These are phyloP conservation scores for Neolamprologus modestus DNA, from an alignment of 2,113 vertebrate species.

Conservation along the genomic window DNA sequence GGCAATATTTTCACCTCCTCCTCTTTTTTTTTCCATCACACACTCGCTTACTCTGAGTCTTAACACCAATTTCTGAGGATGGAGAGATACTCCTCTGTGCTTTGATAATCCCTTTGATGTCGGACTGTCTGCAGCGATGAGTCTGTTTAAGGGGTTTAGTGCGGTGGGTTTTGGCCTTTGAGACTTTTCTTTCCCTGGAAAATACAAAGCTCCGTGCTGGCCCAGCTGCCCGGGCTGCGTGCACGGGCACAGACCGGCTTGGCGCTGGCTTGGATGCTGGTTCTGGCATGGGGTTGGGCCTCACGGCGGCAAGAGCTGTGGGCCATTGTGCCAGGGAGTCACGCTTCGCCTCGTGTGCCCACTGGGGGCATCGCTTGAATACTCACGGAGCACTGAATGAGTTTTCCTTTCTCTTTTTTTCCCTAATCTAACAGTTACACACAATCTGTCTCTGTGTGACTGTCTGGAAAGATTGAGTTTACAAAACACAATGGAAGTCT, in stretches of 20 bases:
- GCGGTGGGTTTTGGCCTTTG: constrained; percentile 25
- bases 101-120: constrained; percentile 62
- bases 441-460: constrained; percentile 51
- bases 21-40: constrained; percentile 12
- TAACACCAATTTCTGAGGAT: constrained; percentile 25
- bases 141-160: constrained; percentile 61
- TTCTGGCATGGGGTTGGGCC: constrained; percentile 29
- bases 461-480: constrained; percentile 49
- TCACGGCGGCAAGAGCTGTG: constrained; percentile 36
- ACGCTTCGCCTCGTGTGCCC: constrained; percentile 47
- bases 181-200: constrained; percentile 40
- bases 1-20: constrained; percentile 24
- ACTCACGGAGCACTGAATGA: not conserved
- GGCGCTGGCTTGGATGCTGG: constrained; percentile 26
- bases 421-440: constrained; percentile 19
- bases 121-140: constrained; percentile 46
- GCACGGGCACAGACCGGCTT: constrained; percentile 29
- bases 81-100: constrained; percentile 6
- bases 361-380: constrained; percentile 42
- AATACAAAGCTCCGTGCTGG: constrained; percentile 43
- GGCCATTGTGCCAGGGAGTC: constrained; percentile 54
- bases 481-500: constrained; percentile 38
- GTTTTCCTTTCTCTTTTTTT: not conserved
- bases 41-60: constrained; percentile 22
- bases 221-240: constrained; percentile 16